Base-by-base conservation (phyloP, 2,888 invertebrate genomes). In the Cantharis rufa region DNA sequence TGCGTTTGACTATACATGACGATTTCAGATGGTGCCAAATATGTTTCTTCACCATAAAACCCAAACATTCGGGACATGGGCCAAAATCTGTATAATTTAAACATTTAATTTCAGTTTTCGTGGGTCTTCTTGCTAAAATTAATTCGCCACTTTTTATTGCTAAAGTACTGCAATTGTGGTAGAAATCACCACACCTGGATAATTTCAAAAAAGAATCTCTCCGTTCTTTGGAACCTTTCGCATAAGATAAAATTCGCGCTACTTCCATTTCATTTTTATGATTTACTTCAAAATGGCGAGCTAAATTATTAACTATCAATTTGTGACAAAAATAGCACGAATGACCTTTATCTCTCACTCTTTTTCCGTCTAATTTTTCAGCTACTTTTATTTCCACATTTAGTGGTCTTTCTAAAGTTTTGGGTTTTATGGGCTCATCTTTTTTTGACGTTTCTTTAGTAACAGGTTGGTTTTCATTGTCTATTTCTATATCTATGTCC, bases 21-120 rank as follows among this genome's bases (percentile, higher is more conserved):
- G 24, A 71, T 69, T 73, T 73, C 4, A 73, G 4, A 21, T 69
- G 69, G 48, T 73, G 68, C 73, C 73, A 73, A 7, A 69, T 28
- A 61, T 69, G 62, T 69, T 69, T 73, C 13, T 68, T 66, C 5
- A 61, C 9, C 68, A 73, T 69, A 32, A 74, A 74, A 2, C 73
- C 69, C 16, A 74, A 69, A 62, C 73, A 74, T 1, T 69, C 24
- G 9, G 73, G 73, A 69, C 73, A 74, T 10, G 73, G 73, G 7
- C 69, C 73, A 69, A 32, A 74, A 27, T 74, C 73, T 1, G 5
- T 13, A 15, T 69, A 74, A 15, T 11, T 10, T 32, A 11, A 13
- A 10, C 13, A 1, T 11, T 48, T 13, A 10, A 16, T 15, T 69
- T 69, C 69, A 15, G 10, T 11, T 69, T 27, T 32, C 10, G 10